A percentile compares a stretch with the other conserved stretches of the same genome.
phyloP scores from a whole-genome alignment of 1,140 invertebrate genomes.

The Sycophila sp. region DNA sequence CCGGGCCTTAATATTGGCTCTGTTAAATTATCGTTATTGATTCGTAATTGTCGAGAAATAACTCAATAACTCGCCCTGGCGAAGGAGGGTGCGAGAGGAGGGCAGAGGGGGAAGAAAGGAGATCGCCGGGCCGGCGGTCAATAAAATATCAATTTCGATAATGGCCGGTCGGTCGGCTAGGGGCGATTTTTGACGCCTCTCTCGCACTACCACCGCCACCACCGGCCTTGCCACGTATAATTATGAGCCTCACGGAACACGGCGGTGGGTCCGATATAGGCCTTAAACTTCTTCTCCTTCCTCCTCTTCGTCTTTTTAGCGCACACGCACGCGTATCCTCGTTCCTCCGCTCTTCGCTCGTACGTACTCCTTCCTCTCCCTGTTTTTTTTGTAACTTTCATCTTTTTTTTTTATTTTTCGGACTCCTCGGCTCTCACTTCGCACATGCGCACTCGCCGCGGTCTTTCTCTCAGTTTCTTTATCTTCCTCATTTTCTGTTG shows the following conservation, averaged over 20 bases:
- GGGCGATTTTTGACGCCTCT: slow-evolving; percentile 55
- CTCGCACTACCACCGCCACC: neutral
- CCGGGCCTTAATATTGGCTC: slow-evolving; percentile 37
- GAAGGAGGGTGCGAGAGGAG: neutral
- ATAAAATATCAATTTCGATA: slow-evolving; percentile 68
- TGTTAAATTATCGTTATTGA: slow-evolving; percentile 60
- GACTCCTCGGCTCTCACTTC: slow-evolving; percentile 33
- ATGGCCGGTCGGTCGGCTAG: slow-evolving; percentile 52
- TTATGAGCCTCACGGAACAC: slow-evolving; percentile 65
- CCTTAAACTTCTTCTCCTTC: slow-evolving; percentile 38
- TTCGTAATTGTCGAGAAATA: slow-evolving; percentile 62
- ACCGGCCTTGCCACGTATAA: slow-evolving; percentile 61
- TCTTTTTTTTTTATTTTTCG: slow-evolving; percentile 19
- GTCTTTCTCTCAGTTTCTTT: slow-evolving; percentile 28
- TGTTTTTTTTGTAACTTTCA: neutral
- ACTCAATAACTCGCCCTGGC: slow-evolving; percentile 55
- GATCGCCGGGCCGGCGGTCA: slow-evolving; percentile 43
- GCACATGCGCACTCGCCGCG: slow-evolving; percentile 35
- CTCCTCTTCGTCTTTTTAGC: slow-evolving; percentile 9
- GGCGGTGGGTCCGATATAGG: slow-evolving; percentile 60
- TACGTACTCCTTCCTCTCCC: neutral
- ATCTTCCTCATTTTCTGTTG: slow-evolving; percentile 30
- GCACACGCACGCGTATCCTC: neutral
- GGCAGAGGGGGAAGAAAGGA: neutral
- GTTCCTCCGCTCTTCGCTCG: neutral